Conservation (phyloP, 2,888 invertebrate species). For the Drosophila hamatofila region DNA sequence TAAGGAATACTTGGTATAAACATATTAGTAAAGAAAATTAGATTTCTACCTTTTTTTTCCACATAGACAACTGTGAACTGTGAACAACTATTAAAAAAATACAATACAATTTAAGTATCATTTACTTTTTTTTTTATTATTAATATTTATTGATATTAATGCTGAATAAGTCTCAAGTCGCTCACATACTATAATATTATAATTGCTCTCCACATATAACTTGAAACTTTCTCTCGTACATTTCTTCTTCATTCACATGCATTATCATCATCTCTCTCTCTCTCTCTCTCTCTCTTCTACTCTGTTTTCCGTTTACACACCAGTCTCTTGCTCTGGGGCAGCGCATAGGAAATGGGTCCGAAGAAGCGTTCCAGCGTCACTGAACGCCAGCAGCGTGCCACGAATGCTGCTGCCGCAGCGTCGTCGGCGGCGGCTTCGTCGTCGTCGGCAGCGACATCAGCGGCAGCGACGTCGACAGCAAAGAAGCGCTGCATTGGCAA, state of each 20-base stretch:
- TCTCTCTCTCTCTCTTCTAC: background rate
- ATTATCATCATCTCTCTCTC: background rate
- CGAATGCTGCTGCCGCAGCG: conserved; percentile 40
- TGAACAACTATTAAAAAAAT: too few species aligned
- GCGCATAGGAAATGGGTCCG: conserved; percentile 77
- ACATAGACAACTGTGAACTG: too few species aligned
- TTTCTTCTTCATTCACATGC: background rate
- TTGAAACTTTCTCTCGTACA: background rate
- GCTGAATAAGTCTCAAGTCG: too few species aligned
- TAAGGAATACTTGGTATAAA: too few species aligned
- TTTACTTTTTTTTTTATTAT: too few species aligned
- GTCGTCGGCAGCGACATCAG: conserved; percentile 30
- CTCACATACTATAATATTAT: background rate
- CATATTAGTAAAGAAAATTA: too few species aligned
- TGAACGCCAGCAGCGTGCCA: conserved; percentile 81
- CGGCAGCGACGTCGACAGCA: conserved; percentile 47
- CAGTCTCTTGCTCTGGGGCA: conserved; percentile 40
- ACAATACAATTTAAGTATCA: too few species aligned
- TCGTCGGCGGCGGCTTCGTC: conserved; percentile 21
- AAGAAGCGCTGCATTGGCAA: conserved; percentile 75
- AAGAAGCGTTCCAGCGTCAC: conserved; percentile 83
- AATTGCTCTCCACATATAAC: background rate
- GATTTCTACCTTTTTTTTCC: too few species aligned
- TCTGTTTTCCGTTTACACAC: background rate
- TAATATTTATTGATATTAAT: too few species aligned